Percentiles rank a stretch among this genome's conserved stretches.
Evolutionary conservation across 1,140 invertebrate genomes (phyloP).

Genomic region (Charaxes varanes): DNA sequence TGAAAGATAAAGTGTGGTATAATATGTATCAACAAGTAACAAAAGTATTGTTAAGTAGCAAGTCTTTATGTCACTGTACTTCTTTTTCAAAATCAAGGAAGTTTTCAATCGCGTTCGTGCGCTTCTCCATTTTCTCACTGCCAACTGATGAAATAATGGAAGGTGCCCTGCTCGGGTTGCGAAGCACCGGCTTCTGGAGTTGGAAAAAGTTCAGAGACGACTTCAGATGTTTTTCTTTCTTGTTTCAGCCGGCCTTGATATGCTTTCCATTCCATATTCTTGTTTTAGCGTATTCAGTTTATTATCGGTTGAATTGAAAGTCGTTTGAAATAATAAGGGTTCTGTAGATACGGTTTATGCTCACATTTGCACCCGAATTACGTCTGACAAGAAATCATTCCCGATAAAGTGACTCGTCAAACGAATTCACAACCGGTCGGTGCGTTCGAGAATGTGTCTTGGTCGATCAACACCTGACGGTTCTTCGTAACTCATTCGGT

Average conservation of each 20-base stretch:
- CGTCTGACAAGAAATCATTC: constrained; percentile 8
- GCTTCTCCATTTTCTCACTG: constrained; percentile 26
- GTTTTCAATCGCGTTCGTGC: constrained; percentile 34
- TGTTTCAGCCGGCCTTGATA: no score
- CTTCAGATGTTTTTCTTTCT: no score
- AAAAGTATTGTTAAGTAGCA: no score
- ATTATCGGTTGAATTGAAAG: no score
- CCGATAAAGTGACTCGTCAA: constrained; percentile 16
- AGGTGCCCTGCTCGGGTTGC: constrained; percentile 52
- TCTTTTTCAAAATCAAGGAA: constrained; percentile 55
- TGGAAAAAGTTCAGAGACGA: no score
- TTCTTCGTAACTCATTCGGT: no score
- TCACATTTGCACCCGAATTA: constrained; percentile 18
- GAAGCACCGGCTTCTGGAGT: constrained; percentile 54
- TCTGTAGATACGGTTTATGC: constrained; percentile 1
- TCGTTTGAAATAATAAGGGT: no score
- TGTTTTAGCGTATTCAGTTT: no score
- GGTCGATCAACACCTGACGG: constrained; percentile 3
- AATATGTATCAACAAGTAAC: no score
- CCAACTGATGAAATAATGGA: constrained; percentile 30
- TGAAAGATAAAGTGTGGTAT: no score
- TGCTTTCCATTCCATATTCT: no score
- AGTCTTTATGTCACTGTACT: constrained; percentile 17
- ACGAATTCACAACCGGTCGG: constrained; percentile 21
- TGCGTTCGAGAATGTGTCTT: constrained; percentile 6